A percentile compares a stretch with the other conserved stretches of the same genome.
Conservation (phyloP, 2,888 invertebrate species). For the Leptinotarsa tumamoca region DNA sequence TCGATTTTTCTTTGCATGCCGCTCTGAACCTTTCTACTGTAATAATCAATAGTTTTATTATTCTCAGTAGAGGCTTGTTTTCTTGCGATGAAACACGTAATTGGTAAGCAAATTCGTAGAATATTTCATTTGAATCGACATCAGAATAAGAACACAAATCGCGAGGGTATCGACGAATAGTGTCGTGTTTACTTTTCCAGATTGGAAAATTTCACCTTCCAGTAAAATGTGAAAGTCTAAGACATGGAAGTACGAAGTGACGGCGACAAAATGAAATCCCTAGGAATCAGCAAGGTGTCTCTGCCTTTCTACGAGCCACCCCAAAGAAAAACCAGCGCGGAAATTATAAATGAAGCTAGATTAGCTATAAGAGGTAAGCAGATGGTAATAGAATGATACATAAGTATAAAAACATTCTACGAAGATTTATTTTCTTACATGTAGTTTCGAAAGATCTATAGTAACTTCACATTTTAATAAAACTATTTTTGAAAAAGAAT, state of each 20-base stretch:
- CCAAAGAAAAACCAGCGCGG: constrained; percentile 79
- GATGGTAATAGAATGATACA: background rate
- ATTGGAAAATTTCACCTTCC: background rate
- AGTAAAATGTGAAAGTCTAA: constrained; percentile 13
- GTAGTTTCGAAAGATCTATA: no score
- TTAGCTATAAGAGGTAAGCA: constrained; percentile 68
- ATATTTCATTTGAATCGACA: constrained; percentile 22
- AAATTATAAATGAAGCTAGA: constrained; percentile 84
- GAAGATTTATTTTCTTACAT: no score
- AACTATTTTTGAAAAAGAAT: no score
- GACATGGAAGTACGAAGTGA: constrained; percentile 49
- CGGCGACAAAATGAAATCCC: constrained; percentile 45
- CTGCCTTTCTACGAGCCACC: constrained; percentile 74
- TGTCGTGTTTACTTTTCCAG: constrained; percentile 16
- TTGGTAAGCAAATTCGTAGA: constrained; percentile 13
- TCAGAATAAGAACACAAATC: constrained; percentile 6
- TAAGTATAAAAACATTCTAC: no score
- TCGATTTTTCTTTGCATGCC: constrained; percentile 54
- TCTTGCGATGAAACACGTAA: constrained; percentile 28
- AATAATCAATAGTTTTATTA: constrained; percentile 60
- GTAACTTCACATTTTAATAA: no score
- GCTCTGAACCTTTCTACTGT: constrained; percentile 52
- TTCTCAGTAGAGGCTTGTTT: constrained; percentile 30
- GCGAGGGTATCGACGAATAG: constrained; percentile 1
- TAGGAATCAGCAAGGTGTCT: constrained; percentile 57